Evolutionary conservation across 2,113 vertebrate species (phyloP).

Genomic region (Copsychus sechellarum): DNA sequence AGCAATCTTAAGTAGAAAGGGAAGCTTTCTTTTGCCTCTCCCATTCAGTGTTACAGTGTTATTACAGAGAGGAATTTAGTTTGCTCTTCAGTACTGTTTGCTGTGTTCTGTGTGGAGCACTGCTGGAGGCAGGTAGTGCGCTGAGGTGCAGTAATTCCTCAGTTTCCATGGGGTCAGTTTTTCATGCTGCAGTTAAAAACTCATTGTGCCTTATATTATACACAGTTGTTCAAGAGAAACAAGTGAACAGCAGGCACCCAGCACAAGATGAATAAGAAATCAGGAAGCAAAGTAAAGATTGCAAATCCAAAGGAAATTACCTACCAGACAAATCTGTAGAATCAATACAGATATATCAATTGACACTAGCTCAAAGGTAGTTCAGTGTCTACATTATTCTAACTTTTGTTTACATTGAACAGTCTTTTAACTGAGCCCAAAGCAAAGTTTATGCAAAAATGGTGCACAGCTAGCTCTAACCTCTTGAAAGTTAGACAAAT

Average conservation of each 20-base stretch:
- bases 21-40: not conserved
- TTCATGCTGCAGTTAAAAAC: not conserved
- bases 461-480: not conserved
- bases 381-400: not conserved
- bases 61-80: not conserved
- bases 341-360: not conserved
- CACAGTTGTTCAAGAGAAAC: not conserved
- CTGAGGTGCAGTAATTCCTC: not conserved
- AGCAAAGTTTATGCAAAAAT: not conserved
- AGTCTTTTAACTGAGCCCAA: not conserved
- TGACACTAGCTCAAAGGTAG: not conserved
- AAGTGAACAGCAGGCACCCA: not conserved
- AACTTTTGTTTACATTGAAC: not conserved
- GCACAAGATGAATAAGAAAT: not conserved
- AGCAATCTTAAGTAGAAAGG: not conserved
- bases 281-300: not conserved
- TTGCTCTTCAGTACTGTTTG: not conserved
- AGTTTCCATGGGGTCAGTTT: not conserved
- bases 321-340: not conserved
- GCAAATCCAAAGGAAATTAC: not conserved
- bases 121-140: not conserved
- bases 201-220: not conserved
- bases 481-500: not conserved
- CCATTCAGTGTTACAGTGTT: not conserved
- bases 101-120: not conserved